Evolutionary conservation across 1,140 invertebrate genomes (phyloP).

Genomic region (Drosophila sulfurigaster): DNA sequence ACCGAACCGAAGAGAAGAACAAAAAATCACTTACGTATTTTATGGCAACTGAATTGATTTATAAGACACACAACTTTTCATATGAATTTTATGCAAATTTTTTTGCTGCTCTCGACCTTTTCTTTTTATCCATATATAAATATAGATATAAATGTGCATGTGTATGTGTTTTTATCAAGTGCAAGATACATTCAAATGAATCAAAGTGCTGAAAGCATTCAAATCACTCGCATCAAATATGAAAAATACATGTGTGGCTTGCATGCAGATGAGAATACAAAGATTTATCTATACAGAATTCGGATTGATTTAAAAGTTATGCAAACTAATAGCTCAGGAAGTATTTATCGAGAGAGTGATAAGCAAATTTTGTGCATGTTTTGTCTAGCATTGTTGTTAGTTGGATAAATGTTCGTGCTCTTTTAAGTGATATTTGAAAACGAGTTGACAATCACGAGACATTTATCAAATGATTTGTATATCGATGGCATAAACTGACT

Average conservation of each 20-base stretch:
- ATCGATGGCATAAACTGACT: background rate
- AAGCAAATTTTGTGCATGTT: background rate
- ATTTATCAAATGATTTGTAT: background rate
- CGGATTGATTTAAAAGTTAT: conserved; percentile 22
- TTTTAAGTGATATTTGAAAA: background rate
- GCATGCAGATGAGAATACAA: conserved; percentile 5
- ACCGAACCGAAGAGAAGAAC: no score
- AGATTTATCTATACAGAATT: conserved; percentile 18
- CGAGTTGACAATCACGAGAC: background rate
- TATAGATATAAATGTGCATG: background rate
- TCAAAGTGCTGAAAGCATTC: conserved; percentile 18
- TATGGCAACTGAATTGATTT: conserved; percentile 68
- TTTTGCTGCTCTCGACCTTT: conserved; percentile 2
- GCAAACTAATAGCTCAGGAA: conserved; percentile 1
- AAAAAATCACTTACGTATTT: conserved; percentile 35
- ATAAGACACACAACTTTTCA: conserved; percentile 40
- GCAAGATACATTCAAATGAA: conserved; percentile 26
- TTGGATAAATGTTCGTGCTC: conserved; percentile 1
- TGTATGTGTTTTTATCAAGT: conserved; percentile 9
- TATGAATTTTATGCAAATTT: conserved; percentile 47
- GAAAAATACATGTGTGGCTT: conserved; percentile 6
- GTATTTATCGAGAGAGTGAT: conserved; percentile 2
- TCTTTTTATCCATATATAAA: background rate
- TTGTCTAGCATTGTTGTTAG: background rate
- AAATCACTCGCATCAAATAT: conserved; percentile 6